These are phyloP conservation scores for Sipha maydis DNA, from an alignment of 2,888 invertebrate species.

Conservation along the genomic window DNA sequence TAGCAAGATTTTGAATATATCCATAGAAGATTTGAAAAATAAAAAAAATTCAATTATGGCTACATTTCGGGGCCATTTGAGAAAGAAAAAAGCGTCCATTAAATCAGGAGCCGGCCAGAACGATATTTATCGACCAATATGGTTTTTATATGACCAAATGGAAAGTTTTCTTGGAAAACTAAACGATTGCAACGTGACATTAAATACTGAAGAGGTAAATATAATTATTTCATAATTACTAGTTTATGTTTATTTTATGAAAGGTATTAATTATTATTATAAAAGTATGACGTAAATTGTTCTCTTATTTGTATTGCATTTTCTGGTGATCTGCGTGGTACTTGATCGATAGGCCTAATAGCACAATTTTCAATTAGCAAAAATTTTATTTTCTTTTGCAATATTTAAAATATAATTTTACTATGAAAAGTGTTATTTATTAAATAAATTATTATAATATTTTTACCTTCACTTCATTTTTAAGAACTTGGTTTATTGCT, in stretches of 20 bases:
- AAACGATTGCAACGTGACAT: slow-evolving; percentile 26
- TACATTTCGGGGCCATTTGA: no score
- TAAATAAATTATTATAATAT: not conserved
- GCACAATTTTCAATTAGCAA: slow-evolving; percentile 13
- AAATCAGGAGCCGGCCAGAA: no score
- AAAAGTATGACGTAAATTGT: slow-evolving; percentile 16
- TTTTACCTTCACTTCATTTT: slow-evolving; percentile 37
- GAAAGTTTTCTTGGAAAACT: slow-evolving; percentile 16
- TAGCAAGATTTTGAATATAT: no score
- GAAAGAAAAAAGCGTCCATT: no score
- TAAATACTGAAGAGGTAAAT: slow-evolving; percentile 32
- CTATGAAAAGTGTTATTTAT: slow-evolving; percentile 10
- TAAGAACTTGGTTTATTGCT: slow-evolving; percentile 23
- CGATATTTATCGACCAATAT: slow-evolving; percentile 30
- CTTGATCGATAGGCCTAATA: slow-evolving; percentile 3
- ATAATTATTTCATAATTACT: slow-evolving; percentile 26
- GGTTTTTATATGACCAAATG: slow-evolving; percentile 19
- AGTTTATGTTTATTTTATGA: slow-evolving; percentile 25
- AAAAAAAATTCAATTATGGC: no score
- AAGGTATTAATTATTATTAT: slow-evolving; percentile 12
- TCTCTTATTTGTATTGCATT: slow-evolving; percentile 15
- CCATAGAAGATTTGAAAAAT: no score
- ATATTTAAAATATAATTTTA: slow-evolving; percentile 19
- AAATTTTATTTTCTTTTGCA: not conserved
- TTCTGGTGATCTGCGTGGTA: slow-evolving; percentile 12